Evolutionary conservation across 2,797 vertebrate genomes (phyloP), one percentile per base, ranked within the genome.

Genomic region (Sebastes melanostomus): DNA sequence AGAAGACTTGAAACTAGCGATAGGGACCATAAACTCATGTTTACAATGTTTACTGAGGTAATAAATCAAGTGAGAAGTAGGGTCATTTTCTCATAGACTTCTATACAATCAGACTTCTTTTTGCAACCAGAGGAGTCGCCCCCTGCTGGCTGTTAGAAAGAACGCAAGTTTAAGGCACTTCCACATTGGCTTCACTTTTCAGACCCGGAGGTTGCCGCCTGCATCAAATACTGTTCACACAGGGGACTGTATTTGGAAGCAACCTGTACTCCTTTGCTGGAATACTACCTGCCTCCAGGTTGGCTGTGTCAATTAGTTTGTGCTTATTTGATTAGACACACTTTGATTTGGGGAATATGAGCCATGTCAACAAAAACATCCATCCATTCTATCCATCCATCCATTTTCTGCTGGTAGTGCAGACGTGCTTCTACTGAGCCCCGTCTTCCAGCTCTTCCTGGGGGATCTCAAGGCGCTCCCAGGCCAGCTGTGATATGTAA

Each of bases 201-300:
- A 16, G 42, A 46, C 42, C 42, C 50, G 8, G 20, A 52, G 20
- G 50, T n/a, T 52, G 50, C 50, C 3, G 20, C 8, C 50, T 52
- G 18, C 3, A 55, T 74, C 65, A 55, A 75, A 82, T 54, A n/a
- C 9, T 59, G 30, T 42, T 66, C 58, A 75, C 67, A 76, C 62
- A 56, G 32, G 13, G 38, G 62, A 84, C 27, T 55, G 29, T 78
- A 68, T 75, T 24, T 70, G 1, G 83, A 80, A 77, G 12, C 7
- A 12, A 70, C 55, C 12, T 46, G 38, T 20, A 14, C 20, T 52
- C 20, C 34, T 38, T 22, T 32, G 46, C 58, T 65, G 67, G 54
- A 74, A 60, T 2, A 42, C 68, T 29, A 54, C 32, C 63, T 76
- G 67, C 60, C 34, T 55, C 63, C 10, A 67, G 55, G 27, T 79